phyloP scores from a whole-genome alignment of 2,888 invertebrate species.

The Oscheius sp. region DNA sequence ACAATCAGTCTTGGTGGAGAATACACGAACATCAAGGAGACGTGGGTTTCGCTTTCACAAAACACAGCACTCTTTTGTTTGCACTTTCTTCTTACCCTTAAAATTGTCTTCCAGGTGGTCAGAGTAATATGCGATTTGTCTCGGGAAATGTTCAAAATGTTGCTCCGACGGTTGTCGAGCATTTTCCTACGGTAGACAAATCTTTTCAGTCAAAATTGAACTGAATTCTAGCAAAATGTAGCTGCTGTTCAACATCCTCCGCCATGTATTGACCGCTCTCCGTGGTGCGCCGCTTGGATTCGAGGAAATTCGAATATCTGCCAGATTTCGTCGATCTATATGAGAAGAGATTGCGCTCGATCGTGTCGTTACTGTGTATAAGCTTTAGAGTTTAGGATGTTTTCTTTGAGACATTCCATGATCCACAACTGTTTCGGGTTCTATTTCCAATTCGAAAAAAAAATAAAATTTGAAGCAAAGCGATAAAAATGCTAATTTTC shows the following conservation, averaged over 20 bases:
- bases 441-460: not conserved
- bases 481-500: too few relatives aligned
- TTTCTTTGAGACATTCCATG: conserved; percentile 24
- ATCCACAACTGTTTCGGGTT: conserved; percentile 10
- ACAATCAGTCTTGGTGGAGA: not conserved
- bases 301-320: conserved; percentile 57
- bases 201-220: not conserved
- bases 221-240: too few relatives aligned
- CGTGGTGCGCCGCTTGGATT: conserved; percentile 66
- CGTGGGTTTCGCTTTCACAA: conserved; percentile 8
- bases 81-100: not conserved
- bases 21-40: not conserved
- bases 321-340: conserved; percentile 65
- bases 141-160: conserved; percentile 19
- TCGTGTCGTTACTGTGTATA: conserved; percentile 61
- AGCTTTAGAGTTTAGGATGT: not conserved
- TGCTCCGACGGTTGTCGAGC: conserved; percentile 12
- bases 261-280: conserved; percentile 49
- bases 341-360: conserved; percentile 65
- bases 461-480: not conserved
- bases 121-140: not conserved
- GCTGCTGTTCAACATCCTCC: conserved; percentile 1
- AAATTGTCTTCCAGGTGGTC: conserved; percentile 7
- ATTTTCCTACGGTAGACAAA: conserved; percentile 1
- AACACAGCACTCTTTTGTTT: not conserved